Evolutionary conservation across 2,113 vertebrate species (phyloP), one percentile per base, ranked within the genome.

Genomic region (Eudyptes chrysolophus): DNA sequence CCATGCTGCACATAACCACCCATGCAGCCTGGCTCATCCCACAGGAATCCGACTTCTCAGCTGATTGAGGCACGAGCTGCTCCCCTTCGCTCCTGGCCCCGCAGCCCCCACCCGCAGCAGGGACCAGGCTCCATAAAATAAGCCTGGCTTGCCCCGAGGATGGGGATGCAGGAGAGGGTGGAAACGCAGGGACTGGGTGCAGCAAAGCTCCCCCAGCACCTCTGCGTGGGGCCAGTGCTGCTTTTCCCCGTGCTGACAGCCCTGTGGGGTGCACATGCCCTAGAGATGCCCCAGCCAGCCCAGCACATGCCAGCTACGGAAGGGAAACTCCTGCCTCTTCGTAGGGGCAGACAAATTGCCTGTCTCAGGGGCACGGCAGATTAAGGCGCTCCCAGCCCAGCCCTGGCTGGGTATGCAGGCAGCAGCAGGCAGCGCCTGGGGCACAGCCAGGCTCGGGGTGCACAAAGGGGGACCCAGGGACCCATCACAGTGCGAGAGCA

Each of bases 401-500:
- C 80, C 54, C 89, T 26, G 55, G 24, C 82, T 77, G 66, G 54
- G 13, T 17, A 4, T 48, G 52, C 86, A 80, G 68, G 84, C 40
- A 87, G 62, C 8, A 4, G 17, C 88, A 58, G 55, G 55, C 88
- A 92, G 52, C 0, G 0, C 69, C 70, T 3, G 8, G 49, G 57
- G 71, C 71, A 72, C 57, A 61, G 57, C 30, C 1, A 0, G 36
- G 55, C 51, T 85, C 4, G 3, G 54, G 58, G 49, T 18, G 58
- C 44, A 14, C 0, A 0, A 54, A 54, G 46, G 6, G 74, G 61
- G 10, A 89, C 13, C 11, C n/a, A 10, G 49, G 49, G 26, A 80
- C 26, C 4, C 30, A 19, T 3, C 0, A 4, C 1, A 8, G 13
- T 3, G 6, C 3, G 4, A 36, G 42, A 57, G 74, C 20, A 2